Conservation (phyloP, 2,888 invertebrate species). For the Tetheella fluctuosa region DNA sequence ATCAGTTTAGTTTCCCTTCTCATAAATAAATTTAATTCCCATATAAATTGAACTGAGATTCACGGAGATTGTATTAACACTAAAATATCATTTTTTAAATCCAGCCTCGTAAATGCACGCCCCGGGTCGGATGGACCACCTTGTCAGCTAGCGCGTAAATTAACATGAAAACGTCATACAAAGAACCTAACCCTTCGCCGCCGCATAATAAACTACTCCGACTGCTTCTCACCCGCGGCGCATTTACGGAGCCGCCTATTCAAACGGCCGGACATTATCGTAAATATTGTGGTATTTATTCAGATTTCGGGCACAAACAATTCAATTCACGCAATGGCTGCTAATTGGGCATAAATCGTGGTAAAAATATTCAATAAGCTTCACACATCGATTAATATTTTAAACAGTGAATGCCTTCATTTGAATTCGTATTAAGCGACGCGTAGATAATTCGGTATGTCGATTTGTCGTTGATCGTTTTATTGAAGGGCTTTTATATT, state of each 20-base stretch:
- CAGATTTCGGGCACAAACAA: conserved; percentile 81
- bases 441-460: conserved; percentile 67
- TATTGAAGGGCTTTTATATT: conserved; percentile 50
- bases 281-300: conserved; percentile 84
- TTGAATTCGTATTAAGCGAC: conserved; percentile 69
- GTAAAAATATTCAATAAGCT: conserved; percentile 80
- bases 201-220: conserved; percentile 67
- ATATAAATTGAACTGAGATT: conserved; percentile 58
- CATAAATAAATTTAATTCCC: conserved; percentile 38
- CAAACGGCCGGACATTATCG: conserved; percentile 77
- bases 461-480: conserved; percentile 64
- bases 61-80: conserved; percentile 70
- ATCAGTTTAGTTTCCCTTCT: conserved; percentile 14
- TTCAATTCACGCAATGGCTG: conserved; percentile 81
- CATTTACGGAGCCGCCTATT: conserved; percentile 65
- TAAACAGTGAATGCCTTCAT: conserved; percentile 73
- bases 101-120: conserved; percentile 37
- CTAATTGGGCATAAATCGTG: conserved; percentile 82
- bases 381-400: conserved; percentile 78
- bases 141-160: conserved; percentile 72
- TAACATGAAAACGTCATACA: conserved; percentile 77
- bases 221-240: conserved; percentile 65
- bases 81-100: conserved; percentile 76
- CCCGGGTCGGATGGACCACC: conserved; percentile 68
- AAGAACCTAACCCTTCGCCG: conserved; percentile 78